Percentiles rank a stretch among this genome's conserved stretches.
phyloP scores from a whole-genome alignment of 1,140 invertebrate species.

The Drosophila sulfurigaster region DNA sequence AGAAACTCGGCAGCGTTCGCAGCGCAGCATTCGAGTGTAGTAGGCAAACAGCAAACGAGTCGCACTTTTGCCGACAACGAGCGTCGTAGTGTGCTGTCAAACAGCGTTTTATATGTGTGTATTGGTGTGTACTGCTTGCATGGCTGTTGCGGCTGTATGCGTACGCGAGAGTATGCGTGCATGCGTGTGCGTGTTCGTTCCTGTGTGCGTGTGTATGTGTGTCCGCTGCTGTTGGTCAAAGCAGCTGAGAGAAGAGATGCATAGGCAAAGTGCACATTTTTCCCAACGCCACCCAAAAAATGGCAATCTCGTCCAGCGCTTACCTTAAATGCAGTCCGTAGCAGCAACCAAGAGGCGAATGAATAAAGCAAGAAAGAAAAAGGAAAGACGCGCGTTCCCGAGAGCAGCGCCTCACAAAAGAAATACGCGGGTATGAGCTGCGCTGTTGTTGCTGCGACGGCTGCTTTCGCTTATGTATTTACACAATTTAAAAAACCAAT shows the following conservation, averaged over 20 bases:
- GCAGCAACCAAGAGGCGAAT: conserved; percentile 4
- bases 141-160: conserved; percentile 19
- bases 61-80: conserved; percentile 63
- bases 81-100: conserved; percentile 63
- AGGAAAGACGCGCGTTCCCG: conserved; percentile 32
- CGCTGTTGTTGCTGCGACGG: conserved; percentile 2
- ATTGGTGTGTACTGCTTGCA: conserved; percentile 32
- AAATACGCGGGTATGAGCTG: conserved; percentile 21
- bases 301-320: conserved; percentile 21
- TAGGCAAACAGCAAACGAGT: conserved; percentile 50
- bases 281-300: conserved; percentile 23
- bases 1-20: conserved; percentile 59
- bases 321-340: conserved; percentile 42
- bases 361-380: conserved; percentile 4
- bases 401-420: conserved; percentile 33
- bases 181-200: conserved; percentile 9
- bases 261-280: conserved; percentile 49
- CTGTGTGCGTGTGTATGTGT: conserved; percentile 30
- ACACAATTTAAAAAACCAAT: conserved; percentile 26
- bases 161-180: conserved; percentile 23
- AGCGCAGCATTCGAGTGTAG: conserved; percentile 52
- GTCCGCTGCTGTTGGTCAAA: conserved; percentile 58
- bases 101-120: conserved; percentile 35
- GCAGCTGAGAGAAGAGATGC: conserved; percentile 70
- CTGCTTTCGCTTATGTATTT: conserved; percentile 49